Evolutionary conservation across 2,888 invertebrate genomes (phyloP), one percentile per base, ranked within the genome.

Genomic region (Thelaira solivaga): DNA sequence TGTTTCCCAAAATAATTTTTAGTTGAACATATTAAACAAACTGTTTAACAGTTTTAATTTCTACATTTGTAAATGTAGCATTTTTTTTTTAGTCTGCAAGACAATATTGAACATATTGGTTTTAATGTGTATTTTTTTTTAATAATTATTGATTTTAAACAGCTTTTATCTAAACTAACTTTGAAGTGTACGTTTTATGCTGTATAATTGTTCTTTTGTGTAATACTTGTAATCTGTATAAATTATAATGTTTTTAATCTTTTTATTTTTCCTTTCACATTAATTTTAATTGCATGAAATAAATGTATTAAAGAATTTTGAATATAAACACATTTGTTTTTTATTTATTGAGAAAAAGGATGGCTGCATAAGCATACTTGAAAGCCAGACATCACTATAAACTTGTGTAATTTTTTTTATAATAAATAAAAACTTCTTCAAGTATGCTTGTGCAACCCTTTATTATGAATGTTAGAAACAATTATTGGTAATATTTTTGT

Each of bases 141-240:
- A 62, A 59, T 62, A 53, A 75, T 75, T 20, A 61, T 62, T 68
- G 61, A 39, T 53, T 57, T 36, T 29, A 49, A 47, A 29, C n/a
- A 6, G 13, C 24, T 31, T 61, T 67, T 41, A n/a, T n/a, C n/a
- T n/a, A 47, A 39, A 2, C 1, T 45, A 73, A 51, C 13, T 43
- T 65, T 57, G 41, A 20, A 74, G 13, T 59, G 39, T n/a, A 57
- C 29, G 29, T 65, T 73, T 74, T 67, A 41, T n/a, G 24, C 67
- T 73, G 16, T 26, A 72, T 73, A 51, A 59, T 51, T 64, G 57
- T 74, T 59, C 20, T 36, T 61, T 20, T 36, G 34, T 26, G n/a
- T 16, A 11, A 29, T n/a, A 2, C 16, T 34, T 61, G 41, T 41
- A 57, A 34, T 24, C 45, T 57, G 34, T 55, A 8, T 67, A 24